phyloP scores from a whole-genome alignment of 2,888 invertebrate species.

The Eristalinus sepulchralis region DNA sequence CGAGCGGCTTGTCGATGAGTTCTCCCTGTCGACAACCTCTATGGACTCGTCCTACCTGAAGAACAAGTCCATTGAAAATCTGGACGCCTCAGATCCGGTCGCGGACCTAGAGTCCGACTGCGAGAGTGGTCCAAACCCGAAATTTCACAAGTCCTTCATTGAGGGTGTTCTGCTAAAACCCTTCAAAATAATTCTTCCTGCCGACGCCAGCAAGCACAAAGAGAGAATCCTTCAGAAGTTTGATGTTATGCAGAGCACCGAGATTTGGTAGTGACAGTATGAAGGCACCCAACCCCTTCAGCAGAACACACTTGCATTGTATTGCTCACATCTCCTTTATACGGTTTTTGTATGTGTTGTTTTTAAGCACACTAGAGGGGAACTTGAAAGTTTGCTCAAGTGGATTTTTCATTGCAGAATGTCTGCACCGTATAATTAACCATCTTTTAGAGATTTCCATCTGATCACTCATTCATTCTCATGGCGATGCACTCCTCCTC shows the following conservation, averaged over 20 bases:
- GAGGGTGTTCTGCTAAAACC: conserved; percentile 78
- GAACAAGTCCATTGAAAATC: conserved; percentile 80
- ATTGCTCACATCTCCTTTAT: conserved; percentile 15
- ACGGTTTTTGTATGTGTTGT: conserved; percentile 33
- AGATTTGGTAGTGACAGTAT: conserved; percentile 76
- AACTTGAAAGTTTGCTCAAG: conserved; percentile 26
- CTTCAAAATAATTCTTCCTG: conserved; percentile 78
- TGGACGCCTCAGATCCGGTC: conserved; percentile 77
- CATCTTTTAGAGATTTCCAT: conserved; percentile 50
- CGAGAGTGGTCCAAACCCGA: conserved; percentile 75
- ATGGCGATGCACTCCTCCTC: conserved; percentile 34
- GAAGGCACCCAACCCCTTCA: background rate
- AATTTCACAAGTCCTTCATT: conserved; percentile 79
- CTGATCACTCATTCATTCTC: conserved; percentile 47
- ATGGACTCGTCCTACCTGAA: conserved; percentile 79
- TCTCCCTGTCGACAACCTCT: conserved; percentile 78
- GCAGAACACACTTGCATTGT: background rate
- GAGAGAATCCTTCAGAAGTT: conserved; percentile 79
- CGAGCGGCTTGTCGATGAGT: conserved; percentile 80
- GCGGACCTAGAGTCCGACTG: conserved; percentile 85
- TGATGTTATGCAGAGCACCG: conserved; percentile 76
- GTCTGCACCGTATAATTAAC: conserved; percentile 54
- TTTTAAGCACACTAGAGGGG: conserved; percentile 37
- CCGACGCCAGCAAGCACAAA: conserved; percentile 76
- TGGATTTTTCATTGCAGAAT: conserved; percentile 23